Conservation (phyloP, 2,888 invertebrate genomes). For the Bombyx huttoni region DNA sequence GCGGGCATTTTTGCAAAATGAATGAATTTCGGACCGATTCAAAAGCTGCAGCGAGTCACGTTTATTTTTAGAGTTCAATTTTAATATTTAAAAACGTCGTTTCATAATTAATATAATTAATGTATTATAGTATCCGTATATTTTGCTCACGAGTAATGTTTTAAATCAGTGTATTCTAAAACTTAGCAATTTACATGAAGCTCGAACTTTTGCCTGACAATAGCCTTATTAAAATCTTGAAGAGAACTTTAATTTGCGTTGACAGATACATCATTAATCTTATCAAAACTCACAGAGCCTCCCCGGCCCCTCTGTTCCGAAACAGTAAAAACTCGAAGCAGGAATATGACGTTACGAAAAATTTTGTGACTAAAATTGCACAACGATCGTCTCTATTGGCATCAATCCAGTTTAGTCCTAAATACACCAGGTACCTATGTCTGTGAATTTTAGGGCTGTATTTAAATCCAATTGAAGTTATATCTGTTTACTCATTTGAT, state of each 20-base stretch:
- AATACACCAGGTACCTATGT: constrained; percentile 4
- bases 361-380: background rate
- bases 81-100: constrained; percentile 13
- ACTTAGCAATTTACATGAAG: constrained; percentile 52
- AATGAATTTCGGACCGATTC: constrained; percentile 52
- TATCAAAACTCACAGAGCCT: constrained; percentile 30
- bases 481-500: constrained; percentile 46
- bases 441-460: constrained; percentile 12
- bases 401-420: background rate
- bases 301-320: constrained; percentile 6
- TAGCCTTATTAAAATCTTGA: constrained; percentile 56
- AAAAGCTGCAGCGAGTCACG: constrained; percentile 54
- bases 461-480: constrained; percentile 29
- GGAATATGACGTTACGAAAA: constrained; percentile 14
- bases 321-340: constrained; percentile 16
- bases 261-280: constrained; percentile 60
- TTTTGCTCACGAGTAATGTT: background rate
- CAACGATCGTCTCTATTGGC: background rate
- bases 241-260: constrained; percentile 53
- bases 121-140: background rate
- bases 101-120: background rate
- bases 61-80: background rate
- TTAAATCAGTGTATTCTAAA: constrained; percentile 8
- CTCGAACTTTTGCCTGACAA: constrained; percentile 42
- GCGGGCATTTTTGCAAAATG: constrained; percentile 67